Conservation (phyloP, 1,140 invertebrate genomes). For the Hyposmocoma kahamanoa region DNA sequence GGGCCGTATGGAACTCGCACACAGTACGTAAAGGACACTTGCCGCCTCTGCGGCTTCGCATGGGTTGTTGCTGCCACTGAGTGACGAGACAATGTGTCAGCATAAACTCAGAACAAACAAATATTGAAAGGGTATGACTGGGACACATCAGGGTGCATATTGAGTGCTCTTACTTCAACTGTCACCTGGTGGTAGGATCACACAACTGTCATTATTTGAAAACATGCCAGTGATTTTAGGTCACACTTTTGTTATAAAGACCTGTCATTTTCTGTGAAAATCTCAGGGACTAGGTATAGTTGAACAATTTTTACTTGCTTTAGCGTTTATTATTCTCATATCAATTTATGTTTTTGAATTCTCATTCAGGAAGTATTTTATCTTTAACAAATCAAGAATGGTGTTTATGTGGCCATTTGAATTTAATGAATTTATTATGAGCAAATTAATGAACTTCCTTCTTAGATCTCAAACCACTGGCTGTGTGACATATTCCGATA, state of each 20-base stretch:
- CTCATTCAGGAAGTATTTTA: too few relatives aligned
- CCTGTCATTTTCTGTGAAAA: not conserved
- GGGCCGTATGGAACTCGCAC: slow-evolving; percentile 61
- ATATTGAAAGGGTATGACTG: slow-evolving; percentile 48
- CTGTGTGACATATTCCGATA: slow-evolving; percentile 48
- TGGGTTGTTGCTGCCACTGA: slow-evolving; percentile 63
- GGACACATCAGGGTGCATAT: slow-evolving; percentile 63
- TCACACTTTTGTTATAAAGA: not conserved
- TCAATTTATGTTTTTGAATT: too few relatives aligned
- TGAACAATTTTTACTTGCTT: too few relatives aligned
- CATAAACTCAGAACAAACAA: slow-evolving; percentile 52
- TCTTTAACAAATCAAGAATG: too few relatives aligned
- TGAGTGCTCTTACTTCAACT: slow-evolving; percentile 25
- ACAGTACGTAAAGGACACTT: slow-evolving; percentile 66
- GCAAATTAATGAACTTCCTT: too few relatives aligned
- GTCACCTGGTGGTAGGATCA: slow-evolving; percentile 37
- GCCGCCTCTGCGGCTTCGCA: slow-evolving; percentile 59
- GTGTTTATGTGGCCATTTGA: too few relatives aligned
- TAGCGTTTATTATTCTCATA: too few relatives aligned
- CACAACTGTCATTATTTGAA: too few relatives aligned
- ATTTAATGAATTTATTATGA: too few relatives aligned
- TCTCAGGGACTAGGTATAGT: too few relatives aligned
- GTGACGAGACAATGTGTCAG: slow-evolving; percentile 41
- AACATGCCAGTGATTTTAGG: too few relatives aligned
- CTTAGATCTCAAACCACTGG: too few relatives aligned